These are phyloP conservation scores for Drosophila tsacasi DNA, from an alignment of 1,140 invertebrate genomes.

Conservation along the genomic window DNA sequence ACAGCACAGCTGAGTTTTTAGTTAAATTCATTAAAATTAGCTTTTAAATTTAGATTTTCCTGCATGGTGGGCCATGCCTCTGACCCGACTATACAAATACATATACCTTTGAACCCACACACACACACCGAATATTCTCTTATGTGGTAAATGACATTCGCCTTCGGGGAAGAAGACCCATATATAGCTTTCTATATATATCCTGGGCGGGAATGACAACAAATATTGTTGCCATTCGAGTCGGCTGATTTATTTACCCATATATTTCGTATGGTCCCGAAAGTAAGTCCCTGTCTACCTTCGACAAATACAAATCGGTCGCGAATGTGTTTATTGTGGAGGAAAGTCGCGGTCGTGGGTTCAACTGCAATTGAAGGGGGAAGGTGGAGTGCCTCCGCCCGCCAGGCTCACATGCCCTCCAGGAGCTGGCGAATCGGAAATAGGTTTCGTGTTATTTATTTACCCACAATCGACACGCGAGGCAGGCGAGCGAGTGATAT, in stretches of 20 bases:
- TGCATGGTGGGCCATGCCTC: conserved; percentile 3
- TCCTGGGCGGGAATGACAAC: conserved; percentile 37
- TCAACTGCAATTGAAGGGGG: conserved; percentile 62
- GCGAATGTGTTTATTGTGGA: conserved; percentile 58
- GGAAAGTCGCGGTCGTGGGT: conserved; percentile 29
- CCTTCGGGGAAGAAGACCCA: conserved; percentile 22
- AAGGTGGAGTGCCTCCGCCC: neutral
- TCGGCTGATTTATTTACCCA: conserved; percentile 69
- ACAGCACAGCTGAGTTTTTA: neutral
- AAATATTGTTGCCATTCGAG: conserved; percentile 39
- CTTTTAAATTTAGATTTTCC: neutral
- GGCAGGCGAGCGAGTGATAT: conserved; percentile 67
- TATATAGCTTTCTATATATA: conserved; percentile 22
- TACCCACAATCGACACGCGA: conserved; percentile 82
- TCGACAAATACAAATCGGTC: conserved; percentile 74
- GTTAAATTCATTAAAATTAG: neutral
- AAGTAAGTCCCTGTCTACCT: conserved; percentile 46
- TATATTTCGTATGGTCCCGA: conserved; percentile 45
- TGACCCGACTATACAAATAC: conserved; percentile 26
- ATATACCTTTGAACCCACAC: neutral
- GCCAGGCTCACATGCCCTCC: conserved; percentile 2
- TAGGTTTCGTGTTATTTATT: conserved; percentile 84
- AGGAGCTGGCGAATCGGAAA: conserved; percentile 58
- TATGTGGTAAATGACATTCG: conserved; percentile 58
- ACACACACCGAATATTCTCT: conserved; percentile 24